Evolutionary conservation across 2,113 vertebrate genomes (phyloP).

Genomic region (Bubo bubo): DNA sequence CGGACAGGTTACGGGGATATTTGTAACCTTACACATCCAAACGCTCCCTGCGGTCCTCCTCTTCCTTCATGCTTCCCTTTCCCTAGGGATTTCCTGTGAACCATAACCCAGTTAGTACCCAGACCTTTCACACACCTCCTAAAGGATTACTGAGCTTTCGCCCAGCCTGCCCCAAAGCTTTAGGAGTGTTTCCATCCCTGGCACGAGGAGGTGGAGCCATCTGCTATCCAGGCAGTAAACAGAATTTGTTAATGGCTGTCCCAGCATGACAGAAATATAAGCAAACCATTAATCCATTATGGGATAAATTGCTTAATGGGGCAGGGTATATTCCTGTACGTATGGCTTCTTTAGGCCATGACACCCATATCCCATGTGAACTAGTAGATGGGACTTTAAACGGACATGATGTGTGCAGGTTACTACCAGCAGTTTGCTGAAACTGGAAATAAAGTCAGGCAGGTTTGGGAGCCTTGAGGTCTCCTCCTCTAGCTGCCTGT

Average conservation of each 20-base stretch:
- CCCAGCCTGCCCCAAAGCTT: neutral
- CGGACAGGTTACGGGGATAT: neutral
- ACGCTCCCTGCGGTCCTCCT: neutral
- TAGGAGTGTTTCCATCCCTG: neutral
- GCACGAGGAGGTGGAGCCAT: slow-evolving; percentile 29
- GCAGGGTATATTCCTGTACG: neutral
- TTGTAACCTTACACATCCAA: neutral
- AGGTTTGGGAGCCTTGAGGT: neutral
- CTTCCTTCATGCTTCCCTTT: neutral
- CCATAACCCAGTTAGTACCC: neutral
- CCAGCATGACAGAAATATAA: neutral
- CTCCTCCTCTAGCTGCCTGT: neutral
- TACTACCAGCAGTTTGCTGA: neutral
- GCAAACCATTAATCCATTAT: neutral
- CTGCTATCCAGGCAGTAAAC: neutral
- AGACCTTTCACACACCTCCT: neutral
- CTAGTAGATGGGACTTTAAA: neutral
- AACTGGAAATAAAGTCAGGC: neutral
- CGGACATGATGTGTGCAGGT: neutral
- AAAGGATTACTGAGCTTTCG: neutral
- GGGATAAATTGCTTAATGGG: neutral
- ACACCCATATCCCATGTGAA: neutral
- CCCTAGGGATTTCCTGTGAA: neutral
- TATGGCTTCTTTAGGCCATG: neutral
- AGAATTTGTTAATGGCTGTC: slow-evolving; percentile 32